phyloP scores from a whole-genome alignment of 2,113 vertebrate genomes.

The Siniperca knerii region DNA sequence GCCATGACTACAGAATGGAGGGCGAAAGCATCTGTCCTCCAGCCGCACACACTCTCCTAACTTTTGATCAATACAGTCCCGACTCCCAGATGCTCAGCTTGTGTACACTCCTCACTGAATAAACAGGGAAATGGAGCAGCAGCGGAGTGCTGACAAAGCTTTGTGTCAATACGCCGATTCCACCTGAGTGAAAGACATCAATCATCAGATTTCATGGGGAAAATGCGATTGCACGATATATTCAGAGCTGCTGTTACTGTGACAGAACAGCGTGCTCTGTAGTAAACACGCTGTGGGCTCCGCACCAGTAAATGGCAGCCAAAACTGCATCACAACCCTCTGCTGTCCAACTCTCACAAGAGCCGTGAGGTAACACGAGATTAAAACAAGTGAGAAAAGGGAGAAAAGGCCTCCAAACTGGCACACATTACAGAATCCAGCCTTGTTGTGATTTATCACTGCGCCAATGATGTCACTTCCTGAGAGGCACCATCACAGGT shows the following conservation, averaged over 20 bases:
- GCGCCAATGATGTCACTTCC: constrained; percentile 70
- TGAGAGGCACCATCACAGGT: constrained; percentile 36
- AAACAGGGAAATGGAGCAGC: constrained; percentile 70
- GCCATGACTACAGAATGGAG: constrained; percentile 56
- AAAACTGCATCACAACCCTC: constrained; percentile 40
- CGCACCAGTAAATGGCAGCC: constrained; percentile 37
- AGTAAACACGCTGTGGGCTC: constrained; percentile 25
- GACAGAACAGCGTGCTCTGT: neutral
- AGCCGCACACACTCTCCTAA: constrained; percentile 41
- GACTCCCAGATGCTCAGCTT: constrained; percentile 55
- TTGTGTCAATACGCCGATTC: constrained; percentile 43
- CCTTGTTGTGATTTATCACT: constrained; percentile 53
- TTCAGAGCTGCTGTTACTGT: neutral
- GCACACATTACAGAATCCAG: constrained; percentile 38
- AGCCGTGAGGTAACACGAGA: constrained; percentile 25
- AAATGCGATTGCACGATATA: neutral
- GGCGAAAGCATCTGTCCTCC: constrained; percentile 57
- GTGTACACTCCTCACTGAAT: constrained; percentile 60
- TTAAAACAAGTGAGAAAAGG: constrained; percentile 3
- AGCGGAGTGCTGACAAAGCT: constrained; percentile 49
- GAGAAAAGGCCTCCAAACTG: constrained; percentile 41
- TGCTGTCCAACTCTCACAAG: constrained; percentile 30
- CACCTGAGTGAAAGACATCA: constrained; percentile 30
- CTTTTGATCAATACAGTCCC: constrained; percentile 65
- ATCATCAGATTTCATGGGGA: constrained; percentile 23